Base-by-base conservation (phyloP, 2,888 invertebrate genomes). In the Salpingus planirostris region DNA sequence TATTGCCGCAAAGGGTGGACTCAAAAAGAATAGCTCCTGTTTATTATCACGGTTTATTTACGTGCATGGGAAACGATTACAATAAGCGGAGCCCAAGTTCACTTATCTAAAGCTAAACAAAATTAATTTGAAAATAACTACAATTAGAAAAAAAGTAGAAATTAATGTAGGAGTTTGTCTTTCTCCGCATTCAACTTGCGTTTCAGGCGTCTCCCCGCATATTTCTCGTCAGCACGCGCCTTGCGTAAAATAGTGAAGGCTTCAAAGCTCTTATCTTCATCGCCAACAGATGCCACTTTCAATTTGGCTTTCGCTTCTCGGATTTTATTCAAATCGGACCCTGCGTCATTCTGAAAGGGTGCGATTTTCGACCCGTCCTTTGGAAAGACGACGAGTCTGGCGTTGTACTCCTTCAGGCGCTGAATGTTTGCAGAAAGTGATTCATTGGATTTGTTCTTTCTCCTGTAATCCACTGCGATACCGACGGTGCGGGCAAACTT, bases 351-450 rank as follows among this genome's bases (percentile, higher is more conserved):
- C n/a, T n/a, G n/a, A n/a, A n/a, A n/a, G 8, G 15, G 11, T 3
- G 29, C n/a, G 2, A 21, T 11, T 11, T 24, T 1, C 15, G 22
- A 11, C n/a, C 3, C 6, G 64, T 88, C 89, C 65, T 81, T 75
- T 36, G 95, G 95, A 87, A 93, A 95, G 47, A 96, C 70, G 59
- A 96, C 91, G 55, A 97, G 71, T 59, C 89, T 86, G 33, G 83
- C 80, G 58, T 78, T 79, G 67, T 96, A 97, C 58, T 91, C 89
- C 69, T 92, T 93, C 46, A 97, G 69, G 46, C 96, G 77, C 61
- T 91, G 89, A 22, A 88, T 84, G 71, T 97, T 97, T 26, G 74
- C 74, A 62, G 85, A 84, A 25, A 93, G 70, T 4, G 86, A 82
- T 64, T 96, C 95, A 15, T 90, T 75, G 11, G 91, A 92, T 62